Evolutionary conservation across 2,888 invertebrate species (phyloP).

Genomic region (Acrobasis repandana): DNA sequence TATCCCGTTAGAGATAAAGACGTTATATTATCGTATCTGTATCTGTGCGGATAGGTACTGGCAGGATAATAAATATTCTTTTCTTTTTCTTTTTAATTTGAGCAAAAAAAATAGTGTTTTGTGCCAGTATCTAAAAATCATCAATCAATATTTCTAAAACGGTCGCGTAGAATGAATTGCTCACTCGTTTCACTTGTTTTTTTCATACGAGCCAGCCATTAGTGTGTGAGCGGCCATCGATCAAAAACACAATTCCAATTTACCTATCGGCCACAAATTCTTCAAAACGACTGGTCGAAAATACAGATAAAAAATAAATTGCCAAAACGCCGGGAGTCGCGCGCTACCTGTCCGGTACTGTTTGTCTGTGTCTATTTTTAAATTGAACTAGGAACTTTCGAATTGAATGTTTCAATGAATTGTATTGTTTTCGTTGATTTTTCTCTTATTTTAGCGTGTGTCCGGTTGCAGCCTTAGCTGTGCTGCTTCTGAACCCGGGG

Average conservation of each 20-base stretch:
- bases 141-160: conserved; percentile 49
- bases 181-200: conserved; percentile 44
- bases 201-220: conserved; percentile 53
- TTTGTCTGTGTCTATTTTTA: conserved; percentile 33
- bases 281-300: conserved; percentile 65
- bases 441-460: no score
- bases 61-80: no score
- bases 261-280: conserved; percentile 78
- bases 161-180: conserved; percentile 58
- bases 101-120: conserved; percentile 11
- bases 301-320: conserved; percentile 66
- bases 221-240: conserved; percentile 60
- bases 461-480: no score
- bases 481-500: no score
- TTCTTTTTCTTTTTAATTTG: conserved; percentile 13
- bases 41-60: no score
- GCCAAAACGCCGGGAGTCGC: conserved; percentile 34
- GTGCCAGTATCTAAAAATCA: conserved; percentile 34
- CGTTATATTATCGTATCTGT: no score
- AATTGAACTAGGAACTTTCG: not conserved
- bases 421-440: not conserved
- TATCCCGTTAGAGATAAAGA: no score
- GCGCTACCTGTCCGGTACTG: conserved; percentile 33
- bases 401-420: not conserved
- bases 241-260: conserved; percentile 77